Base-by-base conservation (phyloP, 2,113 vertebrate species). In the Notothenia rossii region DNA sequence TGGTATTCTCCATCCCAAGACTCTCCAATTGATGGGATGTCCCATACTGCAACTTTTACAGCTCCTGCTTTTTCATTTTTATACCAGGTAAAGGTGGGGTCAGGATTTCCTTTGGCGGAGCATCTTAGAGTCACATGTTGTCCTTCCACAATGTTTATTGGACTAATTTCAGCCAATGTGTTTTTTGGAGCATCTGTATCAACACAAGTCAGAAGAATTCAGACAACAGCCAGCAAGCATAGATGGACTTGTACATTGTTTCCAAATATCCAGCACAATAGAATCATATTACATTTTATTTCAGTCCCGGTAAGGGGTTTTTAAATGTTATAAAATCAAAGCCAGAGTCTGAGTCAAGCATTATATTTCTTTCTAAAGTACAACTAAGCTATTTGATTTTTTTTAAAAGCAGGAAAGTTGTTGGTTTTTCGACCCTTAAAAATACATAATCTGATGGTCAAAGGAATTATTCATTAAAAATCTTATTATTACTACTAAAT, bases 171-270 rank as follows among this genome's bases (percentile, higher is more conserved):
- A 10, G 55, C 2, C 0, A 0, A 0, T 8, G 25, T 33, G 0
- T 82, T 0, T 82, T 25, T 92, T 3, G 93, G 94, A 70, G 51
- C 58, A 86, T 93, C 94, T 95, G 82, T 66, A 17, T n/a, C 15
- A 64, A 67, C 9, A 55, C 43, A 65, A 18, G 20, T 53, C 4
- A 49, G 40, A 1, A 60, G 12, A 71, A 60, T 59, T 67, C 2
- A 29, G 18, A 20, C 5, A n/a, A 53, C 40, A 62, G 7, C 45
- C 2, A 67, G 29, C 8, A 49, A 25, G 12, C 8, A 46, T 10
- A 55, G 14, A 2, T 5, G 7, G 40, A 49, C 36, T 40, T 40
- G 7, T 40, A 7, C 36, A 40, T 10, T 64, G 25, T 68, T 33
- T 3, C 20, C 0, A 53, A 77, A 54, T 10, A 29, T 33, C 11